Conservation (phyloP, 1,140 invertebrate species). For the Calliopsis andreniformis region DNA sequence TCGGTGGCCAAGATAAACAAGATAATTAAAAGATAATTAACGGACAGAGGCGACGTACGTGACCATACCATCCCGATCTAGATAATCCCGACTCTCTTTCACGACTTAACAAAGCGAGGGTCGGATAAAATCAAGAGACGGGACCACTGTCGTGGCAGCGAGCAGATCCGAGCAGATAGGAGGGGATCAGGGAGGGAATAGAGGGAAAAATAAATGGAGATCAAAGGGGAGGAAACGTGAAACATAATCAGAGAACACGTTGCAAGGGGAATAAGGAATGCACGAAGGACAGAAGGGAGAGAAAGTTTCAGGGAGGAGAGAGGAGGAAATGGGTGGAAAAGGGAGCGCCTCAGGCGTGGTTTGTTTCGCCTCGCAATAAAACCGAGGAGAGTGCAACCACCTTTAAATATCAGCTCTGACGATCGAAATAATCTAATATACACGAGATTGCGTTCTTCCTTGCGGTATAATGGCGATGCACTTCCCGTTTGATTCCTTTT, state of each 20-base stretch:
- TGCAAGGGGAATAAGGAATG: not conserved
- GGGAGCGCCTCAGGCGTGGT: not conserved
- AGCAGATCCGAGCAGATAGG: not conserved
- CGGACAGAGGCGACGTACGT: conserved; percentile 64
- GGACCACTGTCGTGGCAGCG: not conserved
- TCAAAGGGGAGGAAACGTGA: conserved; percentile 21
- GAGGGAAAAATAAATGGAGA: conserved; percentile 37
- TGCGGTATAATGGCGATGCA: not conserved
- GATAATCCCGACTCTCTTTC: conserved; percentile 66
- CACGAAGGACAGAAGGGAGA: not conserved
- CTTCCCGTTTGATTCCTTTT: no score
- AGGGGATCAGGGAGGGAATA: not conserved
- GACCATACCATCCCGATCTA: conserved; percentile 42
- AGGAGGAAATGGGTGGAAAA: not conserved
- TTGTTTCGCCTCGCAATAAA: conserved; percentile 11
- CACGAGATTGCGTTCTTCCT: not conserved
- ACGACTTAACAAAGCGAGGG: conserved; percentile 8
- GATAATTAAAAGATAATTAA: conserved; percentile 76
- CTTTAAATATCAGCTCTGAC: conserved; percentile 1
- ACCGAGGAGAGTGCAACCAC: not conserved
- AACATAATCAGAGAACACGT: not conserved
- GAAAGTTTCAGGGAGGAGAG: no score
- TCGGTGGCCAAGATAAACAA: conserved; percentile 71
- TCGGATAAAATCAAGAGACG: not conserved
- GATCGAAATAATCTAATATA: conserved; percentile 24